Evolutionary conservation across 2,113 vertebrate genomes (phyloP).

Genomic region (Dromaius novaehollandiae): DNA sequence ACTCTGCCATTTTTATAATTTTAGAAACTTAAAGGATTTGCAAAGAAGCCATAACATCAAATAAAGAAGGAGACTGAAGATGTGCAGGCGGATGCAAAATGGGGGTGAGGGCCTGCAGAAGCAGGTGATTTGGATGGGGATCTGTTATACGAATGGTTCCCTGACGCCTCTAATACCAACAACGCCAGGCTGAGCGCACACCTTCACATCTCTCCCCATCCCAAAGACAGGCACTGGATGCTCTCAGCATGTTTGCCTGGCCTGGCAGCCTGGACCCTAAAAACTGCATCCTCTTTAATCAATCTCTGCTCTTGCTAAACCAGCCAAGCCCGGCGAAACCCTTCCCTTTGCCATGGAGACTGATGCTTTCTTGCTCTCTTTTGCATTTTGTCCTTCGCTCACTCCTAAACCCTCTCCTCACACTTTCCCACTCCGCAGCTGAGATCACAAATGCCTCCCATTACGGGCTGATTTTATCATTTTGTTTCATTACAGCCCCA

Average conservation of each 20-base stretch:
- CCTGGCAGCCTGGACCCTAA: neutral
- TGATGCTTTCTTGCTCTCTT: neutral
- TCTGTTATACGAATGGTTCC: neutral
- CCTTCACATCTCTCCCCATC: fast-evolving
- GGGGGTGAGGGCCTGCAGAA: fast-evolving
- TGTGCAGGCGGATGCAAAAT: fast-evolving
- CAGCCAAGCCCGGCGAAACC: neutral
- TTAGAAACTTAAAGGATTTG: neutral
- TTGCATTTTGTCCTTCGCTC: neutral
- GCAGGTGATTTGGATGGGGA: fast-evolving
- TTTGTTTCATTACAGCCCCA: neutral
- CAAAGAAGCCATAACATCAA: neutral
- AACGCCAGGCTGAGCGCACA: fast-evolving
- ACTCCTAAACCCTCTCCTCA: neutral
- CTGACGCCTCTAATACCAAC: fast-evolving
- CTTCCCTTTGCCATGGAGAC: neutral
- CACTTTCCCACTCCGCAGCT: neutral
- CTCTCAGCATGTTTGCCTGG: fast-evolving
- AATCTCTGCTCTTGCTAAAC: neutral
- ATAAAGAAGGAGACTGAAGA: neutral
- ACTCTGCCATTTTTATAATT: neutral
- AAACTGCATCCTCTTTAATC: neutral
- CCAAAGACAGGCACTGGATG: fast-evolving
- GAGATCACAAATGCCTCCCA: no score
- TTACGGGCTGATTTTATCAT: neutral